Evolutionary conservation across 2,888 invertebrate species (phyloP), one percentile per base, ranked within the genome.

Genomic region (Dryobotodes eremita): DNA sequence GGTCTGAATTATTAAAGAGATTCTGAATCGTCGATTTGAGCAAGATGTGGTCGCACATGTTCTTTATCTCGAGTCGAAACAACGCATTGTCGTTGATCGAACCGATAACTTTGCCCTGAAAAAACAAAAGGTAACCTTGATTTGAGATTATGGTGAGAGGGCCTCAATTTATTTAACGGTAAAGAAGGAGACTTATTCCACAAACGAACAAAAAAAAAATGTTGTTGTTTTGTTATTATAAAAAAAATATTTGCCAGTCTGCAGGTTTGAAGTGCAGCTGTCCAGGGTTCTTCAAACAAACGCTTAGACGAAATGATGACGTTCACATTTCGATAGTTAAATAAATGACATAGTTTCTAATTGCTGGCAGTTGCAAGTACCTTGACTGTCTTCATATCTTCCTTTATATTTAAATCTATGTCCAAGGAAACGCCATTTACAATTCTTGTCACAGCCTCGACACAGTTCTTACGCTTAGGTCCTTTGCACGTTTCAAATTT

Each of bases 391-490:
- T 36, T 68, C 75, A 88, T 73, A 65, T 77, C 23, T 75, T 87
- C 84, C 4, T 36, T 75, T 6, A 84, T 31, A 57, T 36, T 13
- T 0, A 65, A 0, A 42, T 88, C 61, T 1, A 72, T 31, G 0
- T 65, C 61, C 11, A 88, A 13, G 3, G 4, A 1, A 26, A 17
- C 11, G 0, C 11, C 17, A 36, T 81, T 59, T 4, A 50, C 20
- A 48, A 80, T 68, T 65, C 15, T 68, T 11, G 36, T 23, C 3
- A 10, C 53, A 6, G 4, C n/a, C 2, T 61, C 79, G 15, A 59
- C 57, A 64, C 88, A 88, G 61, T 75, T 80, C n/a, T 64, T 84
- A 2, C 88, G 86, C 66, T 89, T 88, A 17, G 89, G 89, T 55
- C 88, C 88, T 48, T 70, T 83, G 26, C 80, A 83, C 0, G n/a